These are phyloP conservation scores for Hypanus sabinus DNA, from an alignment of 2,113 vertebrate genomes.

Conservation along the genomic window DNA sequence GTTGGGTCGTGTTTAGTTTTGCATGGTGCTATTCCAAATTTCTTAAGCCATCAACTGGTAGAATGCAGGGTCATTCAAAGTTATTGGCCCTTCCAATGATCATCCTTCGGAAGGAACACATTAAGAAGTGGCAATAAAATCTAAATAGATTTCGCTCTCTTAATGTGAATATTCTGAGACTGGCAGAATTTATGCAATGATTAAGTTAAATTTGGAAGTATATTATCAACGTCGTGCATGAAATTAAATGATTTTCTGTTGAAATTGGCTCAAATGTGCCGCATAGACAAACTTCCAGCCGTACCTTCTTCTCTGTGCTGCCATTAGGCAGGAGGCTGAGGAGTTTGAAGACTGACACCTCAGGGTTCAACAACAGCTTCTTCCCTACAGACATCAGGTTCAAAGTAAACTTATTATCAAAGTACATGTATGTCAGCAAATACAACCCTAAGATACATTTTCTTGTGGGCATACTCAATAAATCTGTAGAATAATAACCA, in stretches of 20 bases:
- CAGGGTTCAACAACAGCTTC: too few relatives aligned
- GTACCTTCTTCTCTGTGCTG: too few relatives aligned
- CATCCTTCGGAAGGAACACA: not conserved
- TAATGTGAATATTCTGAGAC: not conserved
- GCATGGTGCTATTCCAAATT: not conserved
- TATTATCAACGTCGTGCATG: not conserved
- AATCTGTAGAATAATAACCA: too few relatives aligned
- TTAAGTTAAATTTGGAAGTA: not conserved
- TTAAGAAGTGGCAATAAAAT: not conserved
- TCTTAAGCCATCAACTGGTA: not conserved
- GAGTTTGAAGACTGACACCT: too few relatives aligned
- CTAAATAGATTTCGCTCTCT: not conserved
- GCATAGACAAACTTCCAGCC: too few relatives aligned
- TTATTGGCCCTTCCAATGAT: not conserved
- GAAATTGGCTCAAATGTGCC: not conserved
- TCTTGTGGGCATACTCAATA: too few relatives aligned
- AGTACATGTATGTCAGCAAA: too few relatives aligned
- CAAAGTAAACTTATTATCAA: too few relatives aligned
- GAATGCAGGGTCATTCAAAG: not conserved
- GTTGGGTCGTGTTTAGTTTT: not conserved
- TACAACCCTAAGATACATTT: too few relatives aligned
- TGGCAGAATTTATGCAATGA: not conserved
- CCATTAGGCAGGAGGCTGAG: too few relatives aligned
- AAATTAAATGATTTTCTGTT: not conserved
- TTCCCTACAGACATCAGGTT: too few relatives aligned